Evolutionary conservation across 30 jellyfish, hydroid and myxozoan genomes (phyloP), one percentile per base, ranked within the genome.

Genomic region (Aurelia coerulea): DNA sequence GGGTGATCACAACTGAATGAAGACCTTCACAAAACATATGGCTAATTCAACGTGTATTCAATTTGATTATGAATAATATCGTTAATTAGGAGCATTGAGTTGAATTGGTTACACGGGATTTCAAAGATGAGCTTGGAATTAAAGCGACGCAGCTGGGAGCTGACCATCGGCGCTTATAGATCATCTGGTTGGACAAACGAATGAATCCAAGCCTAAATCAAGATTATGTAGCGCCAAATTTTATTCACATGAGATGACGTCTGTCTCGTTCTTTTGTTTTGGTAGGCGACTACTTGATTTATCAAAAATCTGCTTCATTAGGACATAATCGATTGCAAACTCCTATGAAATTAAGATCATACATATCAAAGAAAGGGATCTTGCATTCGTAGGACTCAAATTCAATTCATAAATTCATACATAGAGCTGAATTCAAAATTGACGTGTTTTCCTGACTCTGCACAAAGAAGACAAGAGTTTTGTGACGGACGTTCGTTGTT

Each of bases 211-310:
- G 66, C 78, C 49, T 59, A 59, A 77, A 12, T 77, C 64, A 68
- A 77, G 87, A 77, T 77, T 77, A 77, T 37, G 70, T 34, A 77
- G 87, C 87, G 78, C 87, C 87, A 39, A 75, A 77, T 77, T 77
- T 62, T 50, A 2, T 46, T 62, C 87, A 29, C 53, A 77, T 62
- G 78, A 69, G 78, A 59, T 77, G 67, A 35, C 74, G 87, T 77
- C 9, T 23, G 87, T 77, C 87, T 77, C 75, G 13, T 6, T 59
- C 65, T 56, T 56, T 32, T 23, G 65, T 77, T 46, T 58, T 3
- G 14, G 12, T 76, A 34, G 87, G 87, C 77, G 87, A 59, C 87
- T 50, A 75, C 34, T 19, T 5, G 87, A 76, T 77, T 77, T 77
- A 77, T 37, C 12, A 42, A 18, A 77, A 77, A 77, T 63, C 87